These are phyloP conservation scores for Chloroceryle aenea DNA, from an alignment of 2,113 vertebrate species.

Conservation along the genomic window DNA sequence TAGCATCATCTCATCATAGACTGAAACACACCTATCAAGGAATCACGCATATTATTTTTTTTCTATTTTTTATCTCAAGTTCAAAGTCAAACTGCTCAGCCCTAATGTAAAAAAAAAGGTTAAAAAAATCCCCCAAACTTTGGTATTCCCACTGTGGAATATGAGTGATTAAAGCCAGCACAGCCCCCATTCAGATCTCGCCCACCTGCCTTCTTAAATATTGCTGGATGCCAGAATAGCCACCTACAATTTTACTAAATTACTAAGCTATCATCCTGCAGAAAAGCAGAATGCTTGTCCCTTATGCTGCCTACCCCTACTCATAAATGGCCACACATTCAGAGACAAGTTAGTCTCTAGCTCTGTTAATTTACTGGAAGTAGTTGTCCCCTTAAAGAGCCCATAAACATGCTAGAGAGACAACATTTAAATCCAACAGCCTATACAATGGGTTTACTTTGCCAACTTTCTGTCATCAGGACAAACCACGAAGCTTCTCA, in stretches of 20 bases:
- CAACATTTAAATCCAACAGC: background rate
- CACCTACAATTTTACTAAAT: background rate
- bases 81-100: background rate
- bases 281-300: background rate
- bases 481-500: conserved; percentile 12
- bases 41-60: background rate
- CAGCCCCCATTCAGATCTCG: background rate
- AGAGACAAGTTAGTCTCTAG: background rate
- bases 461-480: background rate
- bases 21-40: background rate
- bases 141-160: background rate
- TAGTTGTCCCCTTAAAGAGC: background rate
- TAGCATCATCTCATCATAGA: background rate
- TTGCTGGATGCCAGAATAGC: background rate
- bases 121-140: background rate
- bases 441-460: background rate
- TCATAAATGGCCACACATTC: background rate
- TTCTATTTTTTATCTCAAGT: background rate
- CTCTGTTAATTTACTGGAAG: background rate
- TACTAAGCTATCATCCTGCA: background rate
- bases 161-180: background rate
- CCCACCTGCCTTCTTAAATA: background rate
- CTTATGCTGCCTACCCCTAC: background rate
- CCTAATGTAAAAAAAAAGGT: background rate
- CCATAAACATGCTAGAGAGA: background rate